Evolutionary conservation across 2,888 invertebrate genomes (phyloP), one percentile per base, ranked within the genome.

Genomic region (Pachliopta kotzebuea): DNA sequence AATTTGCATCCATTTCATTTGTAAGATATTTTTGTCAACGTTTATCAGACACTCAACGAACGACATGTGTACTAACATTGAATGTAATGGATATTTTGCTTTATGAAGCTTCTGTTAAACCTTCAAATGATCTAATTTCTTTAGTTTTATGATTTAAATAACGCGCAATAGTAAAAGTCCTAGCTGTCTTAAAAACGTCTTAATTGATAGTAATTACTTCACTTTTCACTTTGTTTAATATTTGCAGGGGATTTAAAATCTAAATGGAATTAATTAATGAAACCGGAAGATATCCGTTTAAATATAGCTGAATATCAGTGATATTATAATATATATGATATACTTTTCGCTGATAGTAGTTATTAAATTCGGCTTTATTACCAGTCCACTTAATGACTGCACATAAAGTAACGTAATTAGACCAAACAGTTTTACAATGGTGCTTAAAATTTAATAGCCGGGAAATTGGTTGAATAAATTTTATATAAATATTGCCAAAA

Each of bases 361-460:
- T 50, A 20, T 17, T 50, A 20, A 18, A 50, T 18, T n/a, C 17
- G 2, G 20, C 6, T 53, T 58, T 49, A 9, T 9, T 37, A 37
- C 37, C 11, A 37, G 11, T 37, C 37, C 37, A 52, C 21, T 7
- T 29, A 49, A 60, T 37, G 37, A 17, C 21, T n/a, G 42, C 21
- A n/a, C 24, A 42, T 54, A 53, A 53, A 54, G 18, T 37, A 37
- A 4, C n/a, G 29, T 53, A 37, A 60, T 31, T 42, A 29, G 24
- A 42, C 42, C 24, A 54, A 42, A 24, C 4, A 42, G 54, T n/a
- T 60, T 60, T 21, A 21, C 21, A 53, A 23, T 9, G 37, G 4
- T 56, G 23, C 56, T 62, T 62, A 62, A 62, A 62, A 62, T 56
- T 61, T 56, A 56, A 56, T 62, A 52, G 62, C 50, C 37, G 52